Conservation (phyloP, 2,888 invertebrate species). For the Sinelater perroti region DNA sequence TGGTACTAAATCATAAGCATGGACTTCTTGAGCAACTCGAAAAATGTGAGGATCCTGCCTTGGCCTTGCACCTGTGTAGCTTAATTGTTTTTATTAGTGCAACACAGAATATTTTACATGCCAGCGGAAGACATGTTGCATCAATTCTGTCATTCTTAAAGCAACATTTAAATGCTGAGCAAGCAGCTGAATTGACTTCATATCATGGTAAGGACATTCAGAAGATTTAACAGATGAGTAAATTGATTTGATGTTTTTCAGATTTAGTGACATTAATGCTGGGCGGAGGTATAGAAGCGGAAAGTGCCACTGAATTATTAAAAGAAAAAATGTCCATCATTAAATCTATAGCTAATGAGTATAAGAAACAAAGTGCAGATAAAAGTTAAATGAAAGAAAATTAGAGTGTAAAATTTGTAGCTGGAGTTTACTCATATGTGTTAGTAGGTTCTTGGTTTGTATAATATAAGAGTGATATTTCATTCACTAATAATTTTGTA, state of each 20-base stretch:
- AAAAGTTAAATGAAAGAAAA: conserved; percentile 27
- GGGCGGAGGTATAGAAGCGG: conserved; percentile 64
- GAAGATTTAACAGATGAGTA: neutral
- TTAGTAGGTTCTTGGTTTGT: too few relatives aligned
- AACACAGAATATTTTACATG: conserved; percentile 86
- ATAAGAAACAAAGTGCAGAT: conserved; percentile 56
- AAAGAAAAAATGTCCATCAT: conserved; percentile 62
- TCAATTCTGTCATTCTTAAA: conserved; percentile 78
- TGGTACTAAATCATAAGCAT: conserved; percentile 82
- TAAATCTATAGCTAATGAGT: conserved; percentile 65
- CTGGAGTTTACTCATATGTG: too few relatives aligned
- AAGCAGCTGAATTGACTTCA: conserved; percentile 69
- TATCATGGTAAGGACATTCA: conserved; percentile 76
- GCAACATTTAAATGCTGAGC: conserved; percentile 72
- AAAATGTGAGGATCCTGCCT: conserved; percentile 77
- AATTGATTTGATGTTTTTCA: conserved; percentile 55
- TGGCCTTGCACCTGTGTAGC: conserved; percentile 79
- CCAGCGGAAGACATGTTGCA: conserved; percentile 93
- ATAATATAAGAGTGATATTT: too few relatives aligned
- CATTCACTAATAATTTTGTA: too few relatives aligned
- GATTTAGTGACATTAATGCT: conserved; percentile 73
- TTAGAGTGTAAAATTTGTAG: too few relatives aligned
- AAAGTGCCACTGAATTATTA: conserved; percentile 62
- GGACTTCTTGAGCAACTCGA: conserved; percentile 81
- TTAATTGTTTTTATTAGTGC: conserved; percentile 82